These are phyloP conservation scores for Sebastiscus albofasciatus DNA, from an alignment of 2,797 vertebrate genomes.

Conservation along the genomic window DNA sequence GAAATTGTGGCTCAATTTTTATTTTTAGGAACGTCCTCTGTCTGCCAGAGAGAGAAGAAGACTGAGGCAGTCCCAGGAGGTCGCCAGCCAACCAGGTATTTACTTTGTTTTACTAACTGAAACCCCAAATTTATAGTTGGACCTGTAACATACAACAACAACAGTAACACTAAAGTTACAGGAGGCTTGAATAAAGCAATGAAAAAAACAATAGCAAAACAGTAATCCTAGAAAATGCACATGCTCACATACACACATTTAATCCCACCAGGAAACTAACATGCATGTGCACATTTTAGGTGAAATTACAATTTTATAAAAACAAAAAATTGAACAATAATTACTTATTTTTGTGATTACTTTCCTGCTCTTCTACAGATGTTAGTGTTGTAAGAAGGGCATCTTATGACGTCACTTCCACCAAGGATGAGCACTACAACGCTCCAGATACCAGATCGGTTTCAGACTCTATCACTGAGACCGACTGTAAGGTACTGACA, in stretches of 20 bases:
- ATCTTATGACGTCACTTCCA: constrained; percentile 75
- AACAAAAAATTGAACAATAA: not conserved
- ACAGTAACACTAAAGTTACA: not conserved
- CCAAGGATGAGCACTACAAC: constrained; percentile 61
- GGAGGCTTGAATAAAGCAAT: not conserved
- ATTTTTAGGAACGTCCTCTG: constrained; percentile 88
- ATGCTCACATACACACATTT: not conserved
- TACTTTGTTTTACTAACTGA: not conserved
- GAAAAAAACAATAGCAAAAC: not conserved
- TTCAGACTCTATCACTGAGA: constrained; percentile 74
- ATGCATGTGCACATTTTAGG: not conserved
- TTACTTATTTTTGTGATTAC: not conserved
- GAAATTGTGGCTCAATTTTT: not conserved
- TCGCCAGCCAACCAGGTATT: constrained; percentile 80
- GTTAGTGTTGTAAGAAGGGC: constrained; percentile 74
- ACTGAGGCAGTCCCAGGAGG: constrained; percentile 91
- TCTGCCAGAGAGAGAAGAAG: constrained; percentile 94
- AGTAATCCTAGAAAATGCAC: not conserved
- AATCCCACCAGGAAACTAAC: not conserved
- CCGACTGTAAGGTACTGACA: constrained; percentile 67
- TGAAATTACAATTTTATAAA: not conserved
- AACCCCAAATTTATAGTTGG: not conserved
- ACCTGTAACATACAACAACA: not conserved
- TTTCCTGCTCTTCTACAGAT: constrained; percentile 61
- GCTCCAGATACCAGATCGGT: constrained; percentile 67